Conservation (phyloP, 2,888 invertebrate species). For the Acholoe squamosa region DNA sequence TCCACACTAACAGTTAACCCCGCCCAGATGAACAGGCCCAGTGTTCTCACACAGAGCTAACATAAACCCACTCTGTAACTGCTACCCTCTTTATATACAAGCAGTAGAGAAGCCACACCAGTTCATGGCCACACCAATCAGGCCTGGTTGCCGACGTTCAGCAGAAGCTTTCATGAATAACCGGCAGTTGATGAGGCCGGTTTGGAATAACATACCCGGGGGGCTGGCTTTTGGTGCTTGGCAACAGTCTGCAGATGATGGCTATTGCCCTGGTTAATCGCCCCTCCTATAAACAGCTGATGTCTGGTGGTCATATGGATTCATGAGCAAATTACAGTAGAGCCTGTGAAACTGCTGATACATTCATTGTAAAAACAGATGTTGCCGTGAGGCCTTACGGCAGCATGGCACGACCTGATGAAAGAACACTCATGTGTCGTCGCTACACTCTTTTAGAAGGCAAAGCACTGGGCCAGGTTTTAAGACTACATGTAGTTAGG, state of each 20-base stretch:
- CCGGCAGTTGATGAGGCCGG: background rate
- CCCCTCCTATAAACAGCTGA: background rate
- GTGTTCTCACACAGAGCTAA: too few species aligned
- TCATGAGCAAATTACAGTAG: background rate
- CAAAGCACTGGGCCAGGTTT: background rate
- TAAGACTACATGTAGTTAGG: background rate
- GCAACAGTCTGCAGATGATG: background rate
- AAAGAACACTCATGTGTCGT: background rate
- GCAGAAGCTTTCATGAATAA: background rate
- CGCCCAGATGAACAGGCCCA: background rate
- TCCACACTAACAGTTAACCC: too few species aligned
- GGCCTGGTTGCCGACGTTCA: background rate
- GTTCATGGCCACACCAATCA: background rate
- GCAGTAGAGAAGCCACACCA: background rate
- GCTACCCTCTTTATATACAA: too few species aligned
- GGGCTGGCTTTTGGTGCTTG: too few species aligned
- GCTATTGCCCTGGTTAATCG: constrained; percentile 7
- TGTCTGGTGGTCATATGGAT: background rate
- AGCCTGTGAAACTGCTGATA: too few species aligned
- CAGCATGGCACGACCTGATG: background rate
- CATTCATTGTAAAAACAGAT: background rate
- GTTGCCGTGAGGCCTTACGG: background rate
- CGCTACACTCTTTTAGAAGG: background rate
- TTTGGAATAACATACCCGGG: background rate
- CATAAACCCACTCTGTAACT: too few species aligned